Percentiles rank a stretch among this genome's conserved stretches.
phyloP scores from a whole-genome alignment of 1,140 invertebrate species.

The Drosophila chauvacae region DNA sequence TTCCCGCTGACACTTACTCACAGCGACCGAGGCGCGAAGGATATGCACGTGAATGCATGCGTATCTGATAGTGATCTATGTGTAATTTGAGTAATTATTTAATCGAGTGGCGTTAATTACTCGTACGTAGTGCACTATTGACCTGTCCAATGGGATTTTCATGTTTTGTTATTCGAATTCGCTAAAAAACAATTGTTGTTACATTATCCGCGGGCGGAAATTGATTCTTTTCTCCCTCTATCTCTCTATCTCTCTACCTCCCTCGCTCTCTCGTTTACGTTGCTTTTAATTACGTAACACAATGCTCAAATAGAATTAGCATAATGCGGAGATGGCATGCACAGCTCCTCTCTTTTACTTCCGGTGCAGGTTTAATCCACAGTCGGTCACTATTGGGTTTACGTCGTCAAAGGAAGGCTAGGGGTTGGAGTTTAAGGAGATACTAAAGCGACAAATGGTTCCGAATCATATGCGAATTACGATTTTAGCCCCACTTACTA shows the following conservation, averaged over 20 bases:
- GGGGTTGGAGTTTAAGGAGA: conserved; percentile 31
- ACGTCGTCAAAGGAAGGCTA: conserved; percentile 11
- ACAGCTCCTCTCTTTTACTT: background rate
- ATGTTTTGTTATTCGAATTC: conserved; percentile 4
- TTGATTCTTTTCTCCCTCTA: conserved; percentile 9
- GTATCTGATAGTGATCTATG: conserved; percentile 69
- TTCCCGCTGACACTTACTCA: conserved; percentile 4
- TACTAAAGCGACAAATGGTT: conserved; percentile 47
- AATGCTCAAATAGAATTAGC: conserved; percentile 50
- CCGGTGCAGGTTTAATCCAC: background rate
- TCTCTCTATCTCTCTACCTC: no score
- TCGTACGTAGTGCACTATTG: conserved; percentile 10
- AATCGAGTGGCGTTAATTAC: conserved; percentile 14
- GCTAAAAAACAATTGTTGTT: background rate
- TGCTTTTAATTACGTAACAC: conserved; percentile 20
- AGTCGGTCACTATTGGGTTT: conserved; percentile 40
- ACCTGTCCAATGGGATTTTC: conserved; percentile 6
- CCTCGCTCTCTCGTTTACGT: background rate
- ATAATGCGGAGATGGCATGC: conserved; percentile 3
- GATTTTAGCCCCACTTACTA: conserved; percentile 60
- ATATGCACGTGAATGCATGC: conserved; percentile 52
- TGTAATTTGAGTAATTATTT: conserved; percentile 35
- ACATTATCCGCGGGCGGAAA: conserved; percentile 68
- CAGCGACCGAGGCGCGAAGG: conserved; percentile 3
- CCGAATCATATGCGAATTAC: conserved; percentile 47